These are phyloP conservation scores for western clawed frog (Xenopus tropicalis) DNA, from an alignment of 2,113 vertebrate species.

Conservation along the genomic window DNA sequence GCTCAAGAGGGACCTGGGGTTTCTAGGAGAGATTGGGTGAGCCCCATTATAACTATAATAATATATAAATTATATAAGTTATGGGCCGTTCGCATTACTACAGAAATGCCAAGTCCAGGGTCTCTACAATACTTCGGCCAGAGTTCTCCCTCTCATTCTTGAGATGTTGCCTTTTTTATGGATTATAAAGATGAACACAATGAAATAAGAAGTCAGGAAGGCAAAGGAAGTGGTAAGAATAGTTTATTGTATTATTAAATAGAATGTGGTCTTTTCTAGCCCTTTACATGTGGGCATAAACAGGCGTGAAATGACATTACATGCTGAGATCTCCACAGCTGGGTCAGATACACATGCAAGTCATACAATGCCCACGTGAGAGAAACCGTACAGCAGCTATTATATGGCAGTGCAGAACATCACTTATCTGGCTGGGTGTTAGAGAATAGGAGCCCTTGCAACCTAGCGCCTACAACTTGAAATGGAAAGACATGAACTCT, in stretches of 20 bases:
- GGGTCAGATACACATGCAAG: conserved; percentile 28
- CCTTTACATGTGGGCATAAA: conserved; percentile 77
- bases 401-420: conserved; percentile 5
- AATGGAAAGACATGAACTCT: too few relatives aligned
- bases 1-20: too few relatives aligned
- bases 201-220: not conserved
- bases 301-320: conserved; percentile 74
- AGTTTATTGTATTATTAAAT: conserved; percentile 91
- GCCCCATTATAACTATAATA: too few relatives aligned
- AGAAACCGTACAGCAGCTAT: conserved; percentile 54
- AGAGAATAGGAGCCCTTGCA: not conserved
- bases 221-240: conserved; percentile 72
- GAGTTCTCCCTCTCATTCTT: too few relatives aligned
- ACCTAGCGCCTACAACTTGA: too few relatives aligned
- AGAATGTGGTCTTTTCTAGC: conserved; percentile 70
- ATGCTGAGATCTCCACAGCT: conserved; percentile 53
- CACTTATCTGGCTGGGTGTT: not conserved
- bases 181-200: too few relatives aligned
- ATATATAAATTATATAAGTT: too few relatives aligned
- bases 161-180: too few relatives aligned
- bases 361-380: conserved; percentile 54
- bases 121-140: too few relatives aligned
- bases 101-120: too few relatives aligned
- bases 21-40: too few relatives aligned
- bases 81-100: too few relatives aligned